phyloP scores from a whole-genome alignment of 2,797 vertebrate genomes.

The Clarias pachynema region DNA sequence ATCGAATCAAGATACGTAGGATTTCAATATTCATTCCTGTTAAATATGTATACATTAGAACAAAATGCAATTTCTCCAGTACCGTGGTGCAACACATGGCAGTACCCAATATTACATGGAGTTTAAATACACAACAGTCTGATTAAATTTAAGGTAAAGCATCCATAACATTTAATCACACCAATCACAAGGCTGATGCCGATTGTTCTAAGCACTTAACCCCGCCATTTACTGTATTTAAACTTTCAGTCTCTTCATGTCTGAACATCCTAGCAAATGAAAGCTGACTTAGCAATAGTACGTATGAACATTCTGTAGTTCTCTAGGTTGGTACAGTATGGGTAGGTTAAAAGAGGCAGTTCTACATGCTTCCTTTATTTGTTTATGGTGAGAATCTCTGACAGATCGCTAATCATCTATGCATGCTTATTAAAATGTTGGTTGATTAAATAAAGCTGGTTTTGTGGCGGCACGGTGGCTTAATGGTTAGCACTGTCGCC shows the following conservation, averaged over 20 bases:
- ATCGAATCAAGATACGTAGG: neutral
- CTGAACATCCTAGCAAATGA: neutral
- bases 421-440: neutral
- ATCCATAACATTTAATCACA: neutral
- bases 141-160: neutral
- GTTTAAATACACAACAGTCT: neutral
- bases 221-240: neutral
- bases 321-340: no score
- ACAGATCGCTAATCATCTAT: neutral
- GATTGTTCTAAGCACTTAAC: neutral
- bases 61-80: neutral
- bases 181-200: neutral
- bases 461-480: no score
- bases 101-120: neutral
- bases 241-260: neutral
- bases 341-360: neutral
- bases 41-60: neutral
- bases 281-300: neutral
- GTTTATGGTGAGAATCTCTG: neutral
- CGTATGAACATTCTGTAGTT: neutral
- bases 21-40: neutral
- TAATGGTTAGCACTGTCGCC: no score
- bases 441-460: no score
- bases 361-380: neutral
- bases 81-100: neutral